Evolutionary conservation across 2,797 vertebrate species (phyloP).

Genomic region (Falco cherrug): DNA sequence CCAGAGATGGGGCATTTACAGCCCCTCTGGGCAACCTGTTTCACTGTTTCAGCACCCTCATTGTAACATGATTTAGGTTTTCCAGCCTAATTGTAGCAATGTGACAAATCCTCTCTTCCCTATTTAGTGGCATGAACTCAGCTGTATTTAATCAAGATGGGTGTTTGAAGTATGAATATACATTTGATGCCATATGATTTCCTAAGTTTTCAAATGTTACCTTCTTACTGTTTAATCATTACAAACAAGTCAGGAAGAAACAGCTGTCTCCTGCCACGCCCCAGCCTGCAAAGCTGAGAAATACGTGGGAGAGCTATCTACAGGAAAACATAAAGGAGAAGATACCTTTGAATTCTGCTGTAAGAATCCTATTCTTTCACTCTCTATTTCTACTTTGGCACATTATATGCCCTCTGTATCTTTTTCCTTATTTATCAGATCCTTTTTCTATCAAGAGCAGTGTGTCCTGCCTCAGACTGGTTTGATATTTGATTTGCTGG

Average conservation of each 20-base stretch:
- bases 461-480: not conserved
- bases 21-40: not conserved
- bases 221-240: not conserved
- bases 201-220: not conserved
- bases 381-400: not conserved
- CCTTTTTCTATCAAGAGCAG: not conserved
- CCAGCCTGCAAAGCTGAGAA: not conserved
- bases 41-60: not conserved
- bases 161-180: not conserved
- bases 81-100: not conserved
- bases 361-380: not conserved
- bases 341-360: not conserved
- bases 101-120: not conserved
- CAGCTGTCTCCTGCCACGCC: not conserved
- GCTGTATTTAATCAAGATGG: not conserved
- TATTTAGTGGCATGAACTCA: not conserved
- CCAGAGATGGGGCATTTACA: not conserved
- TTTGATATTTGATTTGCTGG: slow-evolving; percentile 45
- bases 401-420: not conserved
- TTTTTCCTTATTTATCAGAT: not conserved
- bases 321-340: not conserved
- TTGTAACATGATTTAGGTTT: not conserved
- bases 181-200: not conserved
- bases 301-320: not conserved
- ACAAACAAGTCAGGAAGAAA: not conserved